Conservation (phyloP, 2,888 invertebrate genomes). For the Tetanocera ferruginea region DNA sequence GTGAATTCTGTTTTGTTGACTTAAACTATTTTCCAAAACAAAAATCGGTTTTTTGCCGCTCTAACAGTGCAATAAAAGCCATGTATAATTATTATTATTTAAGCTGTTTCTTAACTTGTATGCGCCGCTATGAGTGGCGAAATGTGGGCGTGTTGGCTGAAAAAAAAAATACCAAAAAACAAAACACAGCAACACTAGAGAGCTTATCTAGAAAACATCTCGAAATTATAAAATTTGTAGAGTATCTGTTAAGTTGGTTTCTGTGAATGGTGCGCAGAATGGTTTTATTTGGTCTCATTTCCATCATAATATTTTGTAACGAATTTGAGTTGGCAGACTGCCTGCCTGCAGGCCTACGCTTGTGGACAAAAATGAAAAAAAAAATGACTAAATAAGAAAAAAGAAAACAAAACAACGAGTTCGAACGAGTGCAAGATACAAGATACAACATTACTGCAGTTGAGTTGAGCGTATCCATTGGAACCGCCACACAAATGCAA, state of each 20-base stretch:
- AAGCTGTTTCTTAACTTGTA: too few species aligned
- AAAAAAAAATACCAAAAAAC: not conserved
- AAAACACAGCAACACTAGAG: not conserved
- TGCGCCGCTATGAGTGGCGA: not conserved
- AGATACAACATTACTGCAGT: not conserved
- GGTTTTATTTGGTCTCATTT: constrained; percentile 11
- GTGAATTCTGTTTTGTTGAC: too few species aligned
- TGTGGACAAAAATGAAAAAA: not conserved
- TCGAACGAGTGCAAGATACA: constrained; percentile 1
- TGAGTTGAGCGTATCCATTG: constrained; percentile 17
- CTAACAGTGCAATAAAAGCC: too few species aligned
- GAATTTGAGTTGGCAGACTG: constrained; percentile 34
- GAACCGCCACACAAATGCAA: constrained; percentile 26
- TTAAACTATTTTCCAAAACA: too few species aligned
- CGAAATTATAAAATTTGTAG: not conserved
- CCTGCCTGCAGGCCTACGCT: constrained; percentile 31
- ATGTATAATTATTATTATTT: too few species aligned
- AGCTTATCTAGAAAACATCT: constrained; percentile 14
- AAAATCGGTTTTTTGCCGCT: too few species aligned
- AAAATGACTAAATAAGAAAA: not conserved
- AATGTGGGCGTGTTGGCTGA: constrained; percentile 14
- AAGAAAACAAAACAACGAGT: not conserved
- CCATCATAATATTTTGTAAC: constrained; percentile 13
- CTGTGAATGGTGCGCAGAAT: constrained; percentile 2
- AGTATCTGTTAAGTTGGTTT: not conserved